Evolutionary conservation across 1,140 invertebrate species (phyloP), one percentile per base, ranked within the genome.

Genomic region (Temnothorax longispinosus): DNA sequence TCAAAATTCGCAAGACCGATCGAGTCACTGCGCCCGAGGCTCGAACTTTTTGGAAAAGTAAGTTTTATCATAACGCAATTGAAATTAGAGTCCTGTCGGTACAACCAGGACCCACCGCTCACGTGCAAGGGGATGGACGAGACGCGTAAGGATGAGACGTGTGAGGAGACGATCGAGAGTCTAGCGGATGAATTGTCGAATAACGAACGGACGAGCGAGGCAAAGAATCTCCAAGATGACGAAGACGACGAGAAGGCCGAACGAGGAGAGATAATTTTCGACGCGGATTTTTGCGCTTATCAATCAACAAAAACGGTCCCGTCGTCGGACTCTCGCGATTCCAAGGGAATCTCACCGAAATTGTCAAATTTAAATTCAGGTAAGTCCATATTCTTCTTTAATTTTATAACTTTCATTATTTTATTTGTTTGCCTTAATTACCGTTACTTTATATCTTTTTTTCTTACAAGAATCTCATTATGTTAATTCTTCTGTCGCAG

Each of bases 11-110:
- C 21, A 67, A 69, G 67, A 72, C 41, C 41, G 21, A 15, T 72
- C 80, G 69, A 75, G 54, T 84, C 80, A 84, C 38, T 71, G 38
- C 38, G 80, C 75, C 47, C 47, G 54, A 84, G 44, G 32, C 41
- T 81, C 78, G 74, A 75, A 75, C 65, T 86, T 69, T 74, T 58
- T 87, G 85, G 52, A 86, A 78, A 87, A 90, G 35, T 84, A 89
- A 89, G 88, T 89, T 90, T 89, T 91, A 90, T 74, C 77, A 78
- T 88, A 90, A 82, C 78, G 69, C 81, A 84, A 88, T 90, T 80
- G 82, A 88, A 88, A 91, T 88, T 90, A 90, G 89, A 87, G 78
- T 85, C 87, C 82, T 90, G 88, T 91, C 90, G 90, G 89, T 90
- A 91, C 89, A 91, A 91, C 78, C 90, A 91, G 89, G 84, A 91